A percentile compares a stretch with the other conserved stretches of the same genome.
These are phyloP conservation scores for Arctia plantaginis DNA, from an alignment of 2,888 invertebrate species.

Conservation along the genomic window DNA sequence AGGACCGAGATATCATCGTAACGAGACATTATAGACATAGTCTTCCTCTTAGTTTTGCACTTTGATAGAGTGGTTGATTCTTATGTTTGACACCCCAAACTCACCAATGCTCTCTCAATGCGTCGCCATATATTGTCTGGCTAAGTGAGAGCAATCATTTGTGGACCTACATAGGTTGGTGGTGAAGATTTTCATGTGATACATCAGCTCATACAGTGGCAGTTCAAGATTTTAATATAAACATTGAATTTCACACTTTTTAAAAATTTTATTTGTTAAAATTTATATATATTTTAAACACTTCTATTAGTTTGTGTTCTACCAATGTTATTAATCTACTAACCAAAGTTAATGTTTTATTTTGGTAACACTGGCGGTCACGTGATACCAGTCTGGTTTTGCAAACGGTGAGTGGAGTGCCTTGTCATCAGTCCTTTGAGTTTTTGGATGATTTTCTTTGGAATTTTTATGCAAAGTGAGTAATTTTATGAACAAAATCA, in stretches of 20 bases:
- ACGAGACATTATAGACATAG: too few relatives aligned
- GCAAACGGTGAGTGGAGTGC: conserved; percentile 87
- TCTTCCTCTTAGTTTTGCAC: too few relatives aligned
- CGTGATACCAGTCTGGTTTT: conserved; percentile 81
- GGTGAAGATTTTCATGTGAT: too few relatives aligned
- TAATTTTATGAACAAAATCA: conserved; percentile 74
- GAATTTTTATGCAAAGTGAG: conserved; percentile 86
- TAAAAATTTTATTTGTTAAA: background rate
- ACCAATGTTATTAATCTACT: conserved; percentile 31
- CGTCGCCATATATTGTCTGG: too few relatives aligned
- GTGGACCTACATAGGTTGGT: too few relatives aligned
- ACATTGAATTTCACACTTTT: background rate
- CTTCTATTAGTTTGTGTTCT: background rate
- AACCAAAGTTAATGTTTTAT: conserved; percentile 9
- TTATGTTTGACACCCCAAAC: too few relatives aligned
- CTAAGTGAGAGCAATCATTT: too few relatives aligned
- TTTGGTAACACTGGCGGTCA: conserved; percentile 64
- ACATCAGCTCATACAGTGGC: too few relatives aligned
- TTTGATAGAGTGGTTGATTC: too few relatives aligned
- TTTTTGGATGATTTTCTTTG: conserved; percentile 87
- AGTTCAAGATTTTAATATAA: too few relatives aligned
- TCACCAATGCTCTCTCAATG: too few relatives aligned
- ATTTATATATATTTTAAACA: background rate
- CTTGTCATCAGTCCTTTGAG: conserved; percentile 86
- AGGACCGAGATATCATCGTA: too few relatives aligned